Percentiles rank a stretch among this genome's conserved stretches.
These are phyloP conservation scores for Eleutherodactylus coqui DNA, from an alignment of 2,797 vertebrate species.

Conservation along the genomic window DNA sequence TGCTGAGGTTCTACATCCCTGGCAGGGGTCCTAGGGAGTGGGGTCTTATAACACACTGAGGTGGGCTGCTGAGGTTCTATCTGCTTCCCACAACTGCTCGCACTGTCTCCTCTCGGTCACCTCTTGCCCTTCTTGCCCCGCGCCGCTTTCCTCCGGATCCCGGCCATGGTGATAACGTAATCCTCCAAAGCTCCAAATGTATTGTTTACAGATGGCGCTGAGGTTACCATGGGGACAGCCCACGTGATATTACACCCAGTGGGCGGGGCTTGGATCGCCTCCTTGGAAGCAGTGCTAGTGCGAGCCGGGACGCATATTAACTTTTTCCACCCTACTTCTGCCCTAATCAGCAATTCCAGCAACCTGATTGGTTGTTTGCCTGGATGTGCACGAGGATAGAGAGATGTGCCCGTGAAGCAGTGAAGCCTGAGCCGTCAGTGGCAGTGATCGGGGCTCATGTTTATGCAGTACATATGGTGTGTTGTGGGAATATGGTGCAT, in stretches of 20 bases:
- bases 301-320: neutral
- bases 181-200: neutral
- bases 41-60: neutral
- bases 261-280: neutral
- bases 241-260: neutral
- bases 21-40: neutral
- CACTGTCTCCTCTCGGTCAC: slow-evolving; percentile 67
- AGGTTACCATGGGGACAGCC: neutral
- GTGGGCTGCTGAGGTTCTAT: too few relatives aligned
- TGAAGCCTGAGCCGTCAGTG: too few relatives aligned
- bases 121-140: slow-evolving; percentile 70
- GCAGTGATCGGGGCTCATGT: too few relatives aligned
- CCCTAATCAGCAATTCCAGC: too few relatives aligned
- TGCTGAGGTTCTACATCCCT: neutral
- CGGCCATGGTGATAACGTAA: neutral
- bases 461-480: too few relatives aligned
- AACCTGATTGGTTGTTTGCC: too few relatives aligned
- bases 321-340: too few relatives aligned
- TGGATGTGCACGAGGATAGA: too few relatives aligned
- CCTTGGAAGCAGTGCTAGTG: neutral
- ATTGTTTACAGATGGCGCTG: neutral
- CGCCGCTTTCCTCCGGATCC: slow-evolving; percentile 66
- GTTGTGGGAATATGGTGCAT: too few relatives aligned
- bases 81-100: neutral
- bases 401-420: too few relatives aligned